Evolutionary conservation across 2,113 vertebrate species (phyloP).

Genomic region (Tinamus guttatus): DNA sequence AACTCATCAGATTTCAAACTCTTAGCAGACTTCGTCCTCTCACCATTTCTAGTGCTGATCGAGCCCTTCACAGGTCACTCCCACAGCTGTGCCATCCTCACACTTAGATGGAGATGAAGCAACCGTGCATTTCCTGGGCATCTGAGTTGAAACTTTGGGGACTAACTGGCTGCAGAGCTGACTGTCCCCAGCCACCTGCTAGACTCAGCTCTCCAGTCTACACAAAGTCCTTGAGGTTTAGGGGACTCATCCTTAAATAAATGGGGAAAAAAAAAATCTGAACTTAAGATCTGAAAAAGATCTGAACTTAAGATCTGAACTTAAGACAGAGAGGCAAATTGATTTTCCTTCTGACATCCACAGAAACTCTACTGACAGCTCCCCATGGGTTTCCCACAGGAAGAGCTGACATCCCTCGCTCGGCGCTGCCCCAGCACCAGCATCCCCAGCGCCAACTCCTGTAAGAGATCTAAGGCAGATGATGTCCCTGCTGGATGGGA

Average conservation of each 20-base stretch:
- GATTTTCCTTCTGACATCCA: background rate
- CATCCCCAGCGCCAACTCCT: background rate
- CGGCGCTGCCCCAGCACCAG: background rate
- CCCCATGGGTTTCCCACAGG: background rate
- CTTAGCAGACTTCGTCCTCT: background rate
- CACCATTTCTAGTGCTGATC: fast-evolving
- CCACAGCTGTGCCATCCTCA: background rate
- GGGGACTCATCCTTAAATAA: background rate
- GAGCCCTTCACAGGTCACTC: background rate
- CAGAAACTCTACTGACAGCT: background rate
- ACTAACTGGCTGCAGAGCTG: background rate
- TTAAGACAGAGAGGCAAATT: background rate
- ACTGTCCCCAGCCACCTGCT: background rate
- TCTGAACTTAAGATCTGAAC: background rate
- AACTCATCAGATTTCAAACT: background rate
- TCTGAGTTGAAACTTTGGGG: background rate
- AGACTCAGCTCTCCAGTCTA: background rate
- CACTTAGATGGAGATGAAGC: background rate
- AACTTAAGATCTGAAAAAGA: background rate
- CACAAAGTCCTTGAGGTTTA: background rate
- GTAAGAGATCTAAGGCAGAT: background rate
- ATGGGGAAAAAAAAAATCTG: background rate
- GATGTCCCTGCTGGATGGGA: background rate
- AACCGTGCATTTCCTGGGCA: background rate
- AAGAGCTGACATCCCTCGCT: background rate